These are phyloP conservation scores for Eurystomus gularis DNA, from an alignment of 2,113 vertebrate genomes.

Conservation along the genomic window DNA sequence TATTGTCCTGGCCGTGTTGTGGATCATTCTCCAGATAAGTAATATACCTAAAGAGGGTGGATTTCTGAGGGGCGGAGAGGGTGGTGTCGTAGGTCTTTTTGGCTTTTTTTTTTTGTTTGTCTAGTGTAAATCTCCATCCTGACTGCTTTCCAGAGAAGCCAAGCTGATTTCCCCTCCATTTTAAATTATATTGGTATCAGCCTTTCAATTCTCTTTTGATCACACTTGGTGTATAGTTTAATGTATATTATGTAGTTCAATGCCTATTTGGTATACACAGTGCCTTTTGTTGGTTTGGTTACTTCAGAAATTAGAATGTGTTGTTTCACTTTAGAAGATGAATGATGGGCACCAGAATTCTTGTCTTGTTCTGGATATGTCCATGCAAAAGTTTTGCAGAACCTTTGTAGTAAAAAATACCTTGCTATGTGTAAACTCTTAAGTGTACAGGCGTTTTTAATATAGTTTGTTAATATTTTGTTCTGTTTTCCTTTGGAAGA, in stretches of 20 bases:
- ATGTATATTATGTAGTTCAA: rapidly evolving
- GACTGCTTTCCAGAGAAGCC: background rate
- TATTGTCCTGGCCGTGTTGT: background rate
- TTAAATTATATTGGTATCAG: background rate
- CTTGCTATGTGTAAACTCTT: background rate
- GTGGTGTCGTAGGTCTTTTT: background rate
- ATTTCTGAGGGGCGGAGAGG: background rate
- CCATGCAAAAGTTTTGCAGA: background rate
- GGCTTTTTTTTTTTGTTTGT: background rate
- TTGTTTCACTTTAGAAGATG: background rate
- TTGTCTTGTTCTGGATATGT: background rate
- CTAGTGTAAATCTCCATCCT: background rate
- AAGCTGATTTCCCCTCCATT: background rate
- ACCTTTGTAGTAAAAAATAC: background rate
- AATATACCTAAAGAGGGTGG: background rate
- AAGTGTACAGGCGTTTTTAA: background rate
- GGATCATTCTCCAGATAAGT: background rate
- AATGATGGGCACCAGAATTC: background rate
- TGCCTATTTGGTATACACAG: background rate
- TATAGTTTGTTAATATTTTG: background rate
- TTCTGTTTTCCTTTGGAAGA: background rate
- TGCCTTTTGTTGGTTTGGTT: background rate
- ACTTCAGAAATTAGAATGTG: background rate
- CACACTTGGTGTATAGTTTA: background rate
- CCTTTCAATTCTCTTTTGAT: background rate